These are phyloP conservation scores for Fragum sueziense DNA, from an alignment of 2,888 invertebrate genomes.

Conservation along the genomic window DNA sequence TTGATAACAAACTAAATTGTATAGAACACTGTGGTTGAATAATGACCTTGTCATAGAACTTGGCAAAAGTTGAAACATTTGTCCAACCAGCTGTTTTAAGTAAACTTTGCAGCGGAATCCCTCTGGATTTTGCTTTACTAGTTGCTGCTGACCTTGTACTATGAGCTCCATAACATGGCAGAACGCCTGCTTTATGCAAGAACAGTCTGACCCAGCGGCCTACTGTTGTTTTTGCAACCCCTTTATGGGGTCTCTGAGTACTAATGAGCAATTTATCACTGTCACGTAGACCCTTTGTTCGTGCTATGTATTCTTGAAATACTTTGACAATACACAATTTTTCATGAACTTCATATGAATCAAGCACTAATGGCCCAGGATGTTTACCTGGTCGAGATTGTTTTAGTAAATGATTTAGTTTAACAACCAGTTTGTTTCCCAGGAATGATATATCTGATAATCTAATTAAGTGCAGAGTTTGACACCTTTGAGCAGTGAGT, in stretches of 20 bases:
- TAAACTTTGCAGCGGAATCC: conserved; percentile 8
- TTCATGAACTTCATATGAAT: conserved; percentile 16
- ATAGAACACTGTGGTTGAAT: neutral
- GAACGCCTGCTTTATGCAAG: conserved; percentile 37
- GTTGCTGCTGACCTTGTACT: conserved; percentile 44
- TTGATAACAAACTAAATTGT: neutral
- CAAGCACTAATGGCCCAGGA: conserved; percentile 11
- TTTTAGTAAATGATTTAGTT: conserved; percentile 45
- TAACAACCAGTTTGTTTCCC: too few species aligned
- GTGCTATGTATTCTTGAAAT: conserved; percentile 25
- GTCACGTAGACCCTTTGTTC: conserved; percentile 29
- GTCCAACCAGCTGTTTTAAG: conserved; percentile 39
- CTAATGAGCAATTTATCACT: too few species aligned
- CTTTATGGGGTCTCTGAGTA: conserved; percentile 31
- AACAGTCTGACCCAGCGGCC: conserved; percentile 42
- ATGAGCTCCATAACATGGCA: conserved; percentile 43
- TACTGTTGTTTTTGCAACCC: conserved; percentile 37
- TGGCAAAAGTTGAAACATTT: conserved; percentile 18
- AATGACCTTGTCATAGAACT: conserved; percentile 27
- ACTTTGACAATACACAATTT: conserved; percentile 36
- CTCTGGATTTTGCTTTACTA: conserved; percentile 10
- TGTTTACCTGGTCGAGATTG: conserved; percentile 44
- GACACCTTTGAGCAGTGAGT: too few species aligned
- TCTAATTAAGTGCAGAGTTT: conserved; percentile 42
- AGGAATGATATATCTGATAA: conserved; percentile 30